Conservation (phyloP, 2,797 vertebrate species). For the Cygnus olor region DNA sequence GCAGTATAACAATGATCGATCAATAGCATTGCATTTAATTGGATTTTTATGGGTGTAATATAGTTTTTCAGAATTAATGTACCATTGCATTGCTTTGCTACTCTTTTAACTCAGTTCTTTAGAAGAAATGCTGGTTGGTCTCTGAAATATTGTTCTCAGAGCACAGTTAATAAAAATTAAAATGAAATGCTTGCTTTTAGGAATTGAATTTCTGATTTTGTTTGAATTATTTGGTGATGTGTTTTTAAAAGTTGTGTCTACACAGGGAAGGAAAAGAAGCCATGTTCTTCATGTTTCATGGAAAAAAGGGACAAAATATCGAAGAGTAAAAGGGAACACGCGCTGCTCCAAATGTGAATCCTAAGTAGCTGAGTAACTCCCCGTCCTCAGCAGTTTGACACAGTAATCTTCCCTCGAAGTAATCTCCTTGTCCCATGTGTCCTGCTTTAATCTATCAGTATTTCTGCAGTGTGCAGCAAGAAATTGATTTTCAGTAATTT, state of each 20-base stretch:
- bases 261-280: not conserved
- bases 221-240: not conserved
- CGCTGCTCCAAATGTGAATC: not conserved
- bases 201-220: slow-evolving; percentile 42
- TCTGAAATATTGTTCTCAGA: slow-evolving; percentile 59
- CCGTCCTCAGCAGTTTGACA: slow-evolving; percentile 25
- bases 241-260: not conserved
- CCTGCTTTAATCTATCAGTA: slow-evolving; percentile 64
- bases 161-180: slow-evolving; percentile 37
- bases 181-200: slow-evolving; percentile 38
- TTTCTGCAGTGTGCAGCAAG: slow-evolving; percentile 66
- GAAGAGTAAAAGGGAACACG: not conserved
- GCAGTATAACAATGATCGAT: slow-evolving; percentile 58
- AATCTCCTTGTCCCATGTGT: slow-evolving; percentile 56
- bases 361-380: not conserved
- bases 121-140: slow-evolving; percentile 38
- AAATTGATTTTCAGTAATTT: slow-evolving; percentile 76
- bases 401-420: slow-evolving; percentile 50
- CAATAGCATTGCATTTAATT: slow-evolving; percentile 67
- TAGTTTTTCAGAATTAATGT: slow-evolving; percentile 73
- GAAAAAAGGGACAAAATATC: not conserved
- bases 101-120: slow-evolving; percentile 64
- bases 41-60: slow-evolving; percentile 71
- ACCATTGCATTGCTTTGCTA: slow-evolving; percentile 63
- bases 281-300: not conserved